These are phyloP conservation scores for Rhombomys opimus DNA, from an alignment of 2,113 vertebrate species.

Conservation along the genomic window DNA sequence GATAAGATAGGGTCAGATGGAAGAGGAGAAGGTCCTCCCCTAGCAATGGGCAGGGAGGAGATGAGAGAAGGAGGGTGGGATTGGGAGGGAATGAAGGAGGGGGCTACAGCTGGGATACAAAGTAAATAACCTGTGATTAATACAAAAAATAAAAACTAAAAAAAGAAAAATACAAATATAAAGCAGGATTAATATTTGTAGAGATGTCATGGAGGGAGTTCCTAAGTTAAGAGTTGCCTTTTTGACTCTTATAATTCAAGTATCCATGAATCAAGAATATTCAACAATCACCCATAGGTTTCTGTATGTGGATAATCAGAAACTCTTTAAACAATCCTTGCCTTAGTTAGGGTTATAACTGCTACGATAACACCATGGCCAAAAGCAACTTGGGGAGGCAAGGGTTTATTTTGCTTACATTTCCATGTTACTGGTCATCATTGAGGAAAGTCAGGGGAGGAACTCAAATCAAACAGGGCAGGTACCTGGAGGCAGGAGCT, in stretches of 20 bases:
- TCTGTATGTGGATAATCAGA: background rate
- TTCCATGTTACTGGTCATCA: background rate
- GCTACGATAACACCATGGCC: background rate
- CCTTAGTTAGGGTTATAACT: background rate
- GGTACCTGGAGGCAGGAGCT: background rate
- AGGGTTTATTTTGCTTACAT: background rate
- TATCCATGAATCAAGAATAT: background rate
- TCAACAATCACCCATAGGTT: background rate
- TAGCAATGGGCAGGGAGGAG: too few relatives aligned
- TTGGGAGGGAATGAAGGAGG: too few relatives aligned
- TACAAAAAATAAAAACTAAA: too few relatives aligned
- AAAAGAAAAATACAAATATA: background rate
- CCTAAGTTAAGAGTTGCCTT: background rate
- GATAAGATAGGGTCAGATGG: too few relatives aligned
- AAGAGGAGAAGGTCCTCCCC: too few relatives aligned
- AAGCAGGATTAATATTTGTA: constrained; percentile 15
- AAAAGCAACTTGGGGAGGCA: background rate
- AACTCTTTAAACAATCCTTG: background rate
- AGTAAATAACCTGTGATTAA: too few relatives aligned
- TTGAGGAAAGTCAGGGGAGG: background rate
- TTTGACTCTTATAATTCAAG: constrained; percentile 12
- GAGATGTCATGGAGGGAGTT: background rate
- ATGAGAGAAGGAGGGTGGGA: too few relatives aligned
- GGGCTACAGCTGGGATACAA: too few relatives aligned
- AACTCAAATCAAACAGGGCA: background rate